Evolutionary conservation across 2,113 vertebrate genomes (phyloP), one percentile per base, ranked within the genome.

Genomic region (Ictidomys tridecemlineatus): DNA sequence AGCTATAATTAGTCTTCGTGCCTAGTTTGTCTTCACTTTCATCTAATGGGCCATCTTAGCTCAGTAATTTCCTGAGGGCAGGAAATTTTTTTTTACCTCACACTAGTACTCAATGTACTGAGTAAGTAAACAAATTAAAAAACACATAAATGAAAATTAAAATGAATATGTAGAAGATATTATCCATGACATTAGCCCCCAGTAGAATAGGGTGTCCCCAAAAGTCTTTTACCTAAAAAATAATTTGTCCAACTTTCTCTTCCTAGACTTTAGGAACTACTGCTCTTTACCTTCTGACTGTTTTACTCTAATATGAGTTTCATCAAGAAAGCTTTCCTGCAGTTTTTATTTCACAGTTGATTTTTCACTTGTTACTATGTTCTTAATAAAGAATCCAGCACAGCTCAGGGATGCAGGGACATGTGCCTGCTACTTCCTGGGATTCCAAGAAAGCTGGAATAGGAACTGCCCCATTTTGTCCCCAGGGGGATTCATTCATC

Each of bases 201-300:
- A 53, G 13, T 26, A 79, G 24, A 85, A 11, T 4, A 37, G 70
- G n/a, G 2, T 84, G 10, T 82, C 14, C 32, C n/a, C 4, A 34
- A 84, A 72, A 87, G 18, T 34, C 20, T 34, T 69, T 97, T n/a
- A 93, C 16, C 51, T 83, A 77, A 91, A 91, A 61, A 70, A 48
- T 78, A 92, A 74, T 56, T 42, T 79, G 65, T 63, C 39, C 37
- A 48, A 48, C 12, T 72, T 88, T 84, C 51, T 92, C 73, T 51
- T 42, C 48, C 20, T 58, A 89, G n/a, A 76, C 11, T 85, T 65
- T 32, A 69, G 34, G 22, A 69, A 73, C 45, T 63, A 16, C 48
- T 74, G 34, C 26, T 51, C 20, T 94, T 74, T 42, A 76, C 17
- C 9, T 78, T 73, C 39, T 32, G 3, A 53, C 22, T 34, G 8